phyloP scores from a whole-genome alignment of 2,888 invertebrate species.

The Drosophila rellima region DNA sequence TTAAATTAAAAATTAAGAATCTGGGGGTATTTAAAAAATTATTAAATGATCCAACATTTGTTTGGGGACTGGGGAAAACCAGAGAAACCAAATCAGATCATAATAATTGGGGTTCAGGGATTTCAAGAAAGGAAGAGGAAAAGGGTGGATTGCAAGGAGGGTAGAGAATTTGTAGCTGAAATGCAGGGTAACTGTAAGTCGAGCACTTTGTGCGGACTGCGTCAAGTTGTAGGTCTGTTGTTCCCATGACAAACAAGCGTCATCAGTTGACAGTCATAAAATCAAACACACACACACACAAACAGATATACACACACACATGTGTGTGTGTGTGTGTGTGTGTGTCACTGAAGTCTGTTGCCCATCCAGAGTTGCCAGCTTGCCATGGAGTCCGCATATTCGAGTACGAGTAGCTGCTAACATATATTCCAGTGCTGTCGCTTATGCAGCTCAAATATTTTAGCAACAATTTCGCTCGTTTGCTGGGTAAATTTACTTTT shows the following conservation, averaged over 20 bases:
- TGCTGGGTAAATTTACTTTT: slow-evolving; percentile 74
- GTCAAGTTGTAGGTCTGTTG: slow-evolving; percentile 24
- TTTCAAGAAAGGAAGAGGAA: too few species aligned
- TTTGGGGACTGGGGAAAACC: too few species aligned
- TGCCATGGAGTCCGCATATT: background rate
- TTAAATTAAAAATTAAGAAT: too few species aligned
- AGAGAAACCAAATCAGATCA: too few species aligned
- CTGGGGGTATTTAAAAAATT: too few species aligned
- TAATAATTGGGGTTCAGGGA: too few species aligned
- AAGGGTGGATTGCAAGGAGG: too few species aligned
- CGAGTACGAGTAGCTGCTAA: background rate
- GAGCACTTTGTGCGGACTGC: background rate
- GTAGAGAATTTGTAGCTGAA: too few species aligned
- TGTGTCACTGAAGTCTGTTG: background rate
- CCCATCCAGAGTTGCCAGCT: slow-evolving; percentile 2
- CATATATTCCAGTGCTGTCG: slow-evolving; percentile 19
- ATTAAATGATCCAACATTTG: too few species aligned
- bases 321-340: background rate
- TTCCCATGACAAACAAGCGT: slow-evolving; percentile 71
- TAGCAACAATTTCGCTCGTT: slow-evolving; percentile 76
- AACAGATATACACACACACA: background rate
- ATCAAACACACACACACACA: slow-evolving; percentile 55
- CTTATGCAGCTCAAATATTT: slow-evolving; percentile 77
- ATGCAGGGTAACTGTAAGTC: background rate
- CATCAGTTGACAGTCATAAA: slow-evolving; percentile 75